phyloP scores from a whole-genome alignment of 2,113 vertebrate species.

The Muntiacus muntjak region DNA sequence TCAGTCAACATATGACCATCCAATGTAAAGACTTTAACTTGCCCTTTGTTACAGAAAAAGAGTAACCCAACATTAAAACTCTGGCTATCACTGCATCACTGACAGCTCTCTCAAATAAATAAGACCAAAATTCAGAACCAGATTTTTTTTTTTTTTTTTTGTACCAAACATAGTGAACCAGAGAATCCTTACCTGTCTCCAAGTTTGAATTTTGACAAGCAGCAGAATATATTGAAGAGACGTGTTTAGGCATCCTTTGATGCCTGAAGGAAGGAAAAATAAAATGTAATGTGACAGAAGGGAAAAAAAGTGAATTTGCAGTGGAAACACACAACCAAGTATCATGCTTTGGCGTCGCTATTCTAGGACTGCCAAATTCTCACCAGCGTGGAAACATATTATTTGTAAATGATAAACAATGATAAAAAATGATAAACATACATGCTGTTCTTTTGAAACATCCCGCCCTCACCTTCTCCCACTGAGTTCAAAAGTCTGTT shows the following conservation, averaged over 20 bases:
- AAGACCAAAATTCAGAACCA: background rate
- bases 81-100: background rate
- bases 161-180: background rate
- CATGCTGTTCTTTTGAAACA: no score
- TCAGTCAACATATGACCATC: background rate
- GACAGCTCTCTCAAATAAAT: background rate
- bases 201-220: conserved; percentile 31
- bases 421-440: background rate
- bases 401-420: background rate
- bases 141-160: background rate
- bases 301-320: background rate
- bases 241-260: background rate
- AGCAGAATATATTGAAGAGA: background rate
- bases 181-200: background rate
- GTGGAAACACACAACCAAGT: accelerated
- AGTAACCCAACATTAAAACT: conserved; percentile 16
- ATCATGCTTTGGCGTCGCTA: accelerated
- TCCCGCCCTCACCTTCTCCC: no score
- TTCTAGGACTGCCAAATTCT: background rate
- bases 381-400: background rate
- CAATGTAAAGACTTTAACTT: background rate
- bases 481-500: no score
- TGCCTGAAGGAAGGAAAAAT: accelerated
- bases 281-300: background rate
- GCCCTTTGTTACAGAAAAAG: background rate